Evolutionary conservation across 2,888 invertebrate genomes (phyloP), one percentile per base, ranked within the genome.

Genomic region (Erebia epiphron): DNA sequence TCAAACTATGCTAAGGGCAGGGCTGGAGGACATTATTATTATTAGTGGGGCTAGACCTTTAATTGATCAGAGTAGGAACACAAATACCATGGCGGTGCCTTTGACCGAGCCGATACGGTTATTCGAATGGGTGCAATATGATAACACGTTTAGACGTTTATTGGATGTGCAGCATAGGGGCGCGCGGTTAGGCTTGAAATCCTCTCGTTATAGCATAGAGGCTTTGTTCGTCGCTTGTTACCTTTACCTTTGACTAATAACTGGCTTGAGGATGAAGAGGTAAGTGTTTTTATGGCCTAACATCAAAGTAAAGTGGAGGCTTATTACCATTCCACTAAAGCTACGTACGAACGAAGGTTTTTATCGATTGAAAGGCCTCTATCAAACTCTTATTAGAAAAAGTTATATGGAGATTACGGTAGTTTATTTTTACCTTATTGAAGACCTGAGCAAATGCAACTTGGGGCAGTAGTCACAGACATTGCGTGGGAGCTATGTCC

Each of bases 151-250:
- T 58, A 18, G 61, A 41, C 52, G 63, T 63, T 26, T 50, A 63
- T 50, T 54, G 41, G 54, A 35, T 41, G 11, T 64, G 54, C 41
- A 35, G 64, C 52, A 52, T 35, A 16, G n/a, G 26, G 1, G 49
- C 26, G 35, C 3, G 21, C 50, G 16, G 16, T 54, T 52, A 41
- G 16, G 64, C 64, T 62, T 52, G 54, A 64, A 64, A 64, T 54
- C 41, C 41, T 26, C 64, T 64, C 64, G 52, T 64, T 64, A 35
- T 35, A 64, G 52, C 64, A 41, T 49, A 21, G 41, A 50, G 41
- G 52, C 64, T 54, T 64, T 64, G 64, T 54, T 1, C 41, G 52
- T 18, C 16, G 64, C 64, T 54, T 41, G 52, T 64, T 64, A 64
- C n/a, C 9, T 13, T 64, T 54, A 64, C 64, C 64, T 64, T 52